These are phyloP conservation scores for Sciurus niger DNA, from an alignment of 2,113 vertebrate genomes.

Conservation along the genomic window DNA sequence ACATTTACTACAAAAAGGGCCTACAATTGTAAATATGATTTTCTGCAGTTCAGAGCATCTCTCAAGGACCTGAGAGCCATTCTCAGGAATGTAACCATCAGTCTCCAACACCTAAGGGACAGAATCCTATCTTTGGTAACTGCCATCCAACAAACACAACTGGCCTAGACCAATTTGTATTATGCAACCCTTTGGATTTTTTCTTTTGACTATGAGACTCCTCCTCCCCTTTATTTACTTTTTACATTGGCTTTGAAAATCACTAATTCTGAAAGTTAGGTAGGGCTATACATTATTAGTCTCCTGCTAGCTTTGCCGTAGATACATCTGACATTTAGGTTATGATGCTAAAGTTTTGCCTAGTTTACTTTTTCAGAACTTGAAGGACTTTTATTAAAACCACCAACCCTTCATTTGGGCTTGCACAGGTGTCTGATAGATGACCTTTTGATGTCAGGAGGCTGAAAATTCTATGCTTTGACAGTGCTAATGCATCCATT, in stretches of 20 bases:
- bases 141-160: neutral
- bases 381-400: neutral
- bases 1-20: neutral
- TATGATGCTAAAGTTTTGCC: neutral
- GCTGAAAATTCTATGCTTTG: too few relatives aligned
- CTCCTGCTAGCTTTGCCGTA: neutral
- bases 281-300: neutral
- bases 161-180: neutral
- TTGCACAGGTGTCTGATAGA: neutral
- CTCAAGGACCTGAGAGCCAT: neutral
- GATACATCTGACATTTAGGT: neutral
- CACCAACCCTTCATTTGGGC: neutral
- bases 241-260: neutral
- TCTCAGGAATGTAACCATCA: neutral
- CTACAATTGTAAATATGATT: neutral
- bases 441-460: neutral
- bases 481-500: neutral
- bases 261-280: neutral
- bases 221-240: neutral
- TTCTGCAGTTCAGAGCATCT: neutral
- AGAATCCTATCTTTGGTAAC: neutral
- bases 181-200: neutral
- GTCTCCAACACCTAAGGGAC: neutral
- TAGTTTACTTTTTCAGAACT: neutral
- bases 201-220: neutral